phyloP scores from a whole-genome alignment of 2,888 invertebrate genomes.

The Lydus trimaculatus region DNA sequence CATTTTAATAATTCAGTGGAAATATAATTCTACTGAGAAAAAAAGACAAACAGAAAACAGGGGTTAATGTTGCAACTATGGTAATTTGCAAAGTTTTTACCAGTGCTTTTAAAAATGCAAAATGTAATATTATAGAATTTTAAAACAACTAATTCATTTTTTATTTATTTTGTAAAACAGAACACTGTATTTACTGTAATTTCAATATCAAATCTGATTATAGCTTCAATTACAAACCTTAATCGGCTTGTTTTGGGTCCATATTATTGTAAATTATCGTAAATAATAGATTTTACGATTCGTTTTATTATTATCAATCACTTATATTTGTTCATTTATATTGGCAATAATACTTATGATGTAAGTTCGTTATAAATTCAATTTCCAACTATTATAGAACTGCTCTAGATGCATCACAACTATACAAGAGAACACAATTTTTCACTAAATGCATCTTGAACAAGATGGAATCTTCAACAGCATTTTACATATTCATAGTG shows the following conservation, averaged over 20 bases:
- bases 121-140: not conserved
- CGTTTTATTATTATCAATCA: not conserved
- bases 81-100: conserved; percentile 1
- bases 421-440: not conserved
- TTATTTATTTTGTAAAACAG: not conserved
- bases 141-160: not conserved
- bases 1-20: not conserved
- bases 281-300: not conserved
- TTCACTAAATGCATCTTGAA: conserved; percentile 4
- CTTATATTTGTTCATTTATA: not conserved
- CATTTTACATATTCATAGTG: conserved; percentile 1
- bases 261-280: not conserved
- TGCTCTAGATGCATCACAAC: not conserved
- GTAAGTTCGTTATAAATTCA: not conserved
- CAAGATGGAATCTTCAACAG: not conserved
- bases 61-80: not conserved
- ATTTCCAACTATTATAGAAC: not conserved
- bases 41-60: not conserved
- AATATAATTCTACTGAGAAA: not conserved
- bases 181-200: not conserved
- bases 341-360: not conserved
- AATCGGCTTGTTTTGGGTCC: not conserved
- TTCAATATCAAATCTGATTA: not conserved
- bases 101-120: not conserved
- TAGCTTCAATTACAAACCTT: not conserved